These are phyloP conservation scores for Chydorus sphaericus DNA, from an alignment of 2,888 invertebrate species.

Conservation along the genomic window DNA sequence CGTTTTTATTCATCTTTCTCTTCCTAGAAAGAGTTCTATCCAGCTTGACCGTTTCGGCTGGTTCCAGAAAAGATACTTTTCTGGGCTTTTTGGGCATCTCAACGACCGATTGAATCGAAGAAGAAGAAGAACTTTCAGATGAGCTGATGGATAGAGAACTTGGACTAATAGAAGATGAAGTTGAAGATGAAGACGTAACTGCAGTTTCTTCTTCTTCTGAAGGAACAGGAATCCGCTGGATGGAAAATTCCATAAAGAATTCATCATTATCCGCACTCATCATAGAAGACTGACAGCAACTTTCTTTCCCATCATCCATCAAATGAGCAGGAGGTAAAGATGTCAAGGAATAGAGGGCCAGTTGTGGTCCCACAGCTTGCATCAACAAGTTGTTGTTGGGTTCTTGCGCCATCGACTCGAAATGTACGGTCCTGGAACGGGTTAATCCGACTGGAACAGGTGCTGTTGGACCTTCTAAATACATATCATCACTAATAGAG, in stretches of 20 bases:
- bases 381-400: neutral
- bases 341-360: slow-evolving; percentile 5
- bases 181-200: neutral
- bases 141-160: neutral
- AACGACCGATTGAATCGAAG: neutral
- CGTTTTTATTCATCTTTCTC: neutral
- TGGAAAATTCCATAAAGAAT: slow-evolving; percentile 10
- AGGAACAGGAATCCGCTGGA: slow-evolving; percentile 1
- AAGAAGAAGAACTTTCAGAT: neutral
- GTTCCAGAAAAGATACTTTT: neutral
- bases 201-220: neutral
- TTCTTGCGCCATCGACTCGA: neutral
- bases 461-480: no score
- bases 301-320: neutral
- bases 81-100: neutral
- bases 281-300: slow-evolving; percentile 36
- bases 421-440: neutral
- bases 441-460: neutral
- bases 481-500: no score
- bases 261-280: slow-evolving; percentile 4
- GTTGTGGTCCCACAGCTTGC: slow-evolving; percentile 5
- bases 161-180: no score
- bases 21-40: neutral
- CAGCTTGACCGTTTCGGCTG: neutral
- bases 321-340: slow-evolving; percentile 4